Base-by-base conservation (phyloP, 2,113 vertebrate species). In the Machaerirhynchus nigripectus region DNA sequence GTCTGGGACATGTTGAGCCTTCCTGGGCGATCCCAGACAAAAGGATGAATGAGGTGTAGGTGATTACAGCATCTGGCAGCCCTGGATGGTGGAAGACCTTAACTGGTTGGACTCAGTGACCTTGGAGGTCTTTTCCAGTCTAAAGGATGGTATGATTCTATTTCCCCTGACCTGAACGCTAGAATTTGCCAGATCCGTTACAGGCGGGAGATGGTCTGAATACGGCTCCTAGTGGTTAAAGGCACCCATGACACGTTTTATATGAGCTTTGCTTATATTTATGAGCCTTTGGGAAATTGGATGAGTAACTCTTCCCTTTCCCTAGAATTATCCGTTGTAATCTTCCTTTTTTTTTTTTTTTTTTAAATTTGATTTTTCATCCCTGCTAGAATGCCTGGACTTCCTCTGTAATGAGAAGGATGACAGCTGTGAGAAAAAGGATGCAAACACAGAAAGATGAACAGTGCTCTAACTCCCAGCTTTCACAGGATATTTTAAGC, bases 191-290 rank as follows among this genome's bases (percentile, higher is more conserved):
- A 8, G 35, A 53, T 31, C 70, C 0, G 0, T 56, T 49, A 15
- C 2, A n/a, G 50, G 39, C 17, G 0, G 93, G 76, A 92, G 80
- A 86, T 93, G 89, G 95, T 96, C 73, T 95, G 44, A 95, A 95
- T 52, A 81, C 96, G 96, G 84, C 96, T 96, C 96, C 96, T 96
- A 97, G 96, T 91, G 96, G 96, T 93, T 95, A 89, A 75, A 92
- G 59, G 35, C 60, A 37, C 27, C 86, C 76, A 95, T 93, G 76
- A 86, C 96, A 97, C 0, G 16, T 81, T 84, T 63, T 52, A 37
- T 1, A 15, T 2, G 39, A 87, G 65, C n/a, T 68, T 47, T 6
- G 56, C 39, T 57, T 14, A 15, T 27, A 18, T 40, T 78, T 18
- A 9, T 33, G 44, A 78, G 39, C 44, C 57, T 26, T 35, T 33